Percentiles rank a stretch among this genome's conserved stretches.
phyloP scores from a whole-genome alignment of 2,797 vertebrate species.

The Eleutherodactylus coqui region DNA sequence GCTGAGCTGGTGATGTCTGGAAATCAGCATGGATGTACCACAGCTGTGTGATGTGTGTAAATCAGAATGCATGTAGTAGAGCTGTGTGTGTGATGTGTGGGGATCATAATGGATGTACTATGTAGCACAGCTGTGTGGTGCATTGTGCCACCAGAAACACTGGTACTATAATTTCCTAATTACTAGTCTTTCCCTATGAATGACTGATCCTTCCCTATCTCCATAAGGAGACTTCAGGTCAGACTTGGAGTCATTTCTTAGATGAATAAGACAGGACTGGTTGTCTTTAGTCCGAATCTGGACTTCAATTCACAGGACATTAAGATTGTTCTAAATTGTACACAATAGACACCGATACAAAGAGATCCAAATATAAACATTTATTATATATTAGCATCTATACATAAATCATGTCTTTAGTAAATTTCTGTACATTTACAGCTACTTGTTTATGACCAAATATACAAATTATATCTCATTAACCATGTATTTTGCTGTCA shows the following conservation, averaged over 20 bases:
- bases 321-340: not conserved
- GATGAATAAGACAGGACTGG: not conserved
- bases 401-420: slow-evolving; percentile 42
- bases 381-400: slow-evolving; percentile 62
- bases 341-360: slow-evolving; percentile 1
- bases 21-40: too few relatives aligned
- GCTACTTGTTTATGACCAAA: slow-evolving; percentile 25
- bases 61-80: too few relatives aligned
- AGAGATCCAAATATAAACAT: slow-evolving; percentile 47
- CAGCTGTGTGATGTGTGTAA: too few relatives aligned
- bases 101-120: too few relatives aligned
- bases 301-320: not conserved
- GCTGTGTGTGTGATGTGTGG: too few relatives aligned
- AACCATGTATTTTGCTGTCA: slow-evolving; percentile 14
- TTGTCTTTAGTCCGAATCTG: not conserved
- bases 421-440: slow-evolving; percentile 49
- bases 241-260: not conserved
- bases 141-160: too few relatives aligned
- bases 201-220: too few relatives aligned
- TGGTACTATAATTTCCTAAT: too few relatives aligned
- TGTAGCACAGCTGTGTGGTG: too few relatives aligned
- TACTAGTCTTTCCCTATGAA: too few relatives aligned
- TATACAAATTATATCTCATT: not conserved
- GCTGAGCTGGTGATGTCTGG: too few relatives aligned
- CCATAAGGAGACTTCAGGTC: not conserved